These are phyloP conservation scores for Crematogaster levior DNA, from an alignment of 2,888 invertebrate species.

Conservation along the genomic window DNA sequence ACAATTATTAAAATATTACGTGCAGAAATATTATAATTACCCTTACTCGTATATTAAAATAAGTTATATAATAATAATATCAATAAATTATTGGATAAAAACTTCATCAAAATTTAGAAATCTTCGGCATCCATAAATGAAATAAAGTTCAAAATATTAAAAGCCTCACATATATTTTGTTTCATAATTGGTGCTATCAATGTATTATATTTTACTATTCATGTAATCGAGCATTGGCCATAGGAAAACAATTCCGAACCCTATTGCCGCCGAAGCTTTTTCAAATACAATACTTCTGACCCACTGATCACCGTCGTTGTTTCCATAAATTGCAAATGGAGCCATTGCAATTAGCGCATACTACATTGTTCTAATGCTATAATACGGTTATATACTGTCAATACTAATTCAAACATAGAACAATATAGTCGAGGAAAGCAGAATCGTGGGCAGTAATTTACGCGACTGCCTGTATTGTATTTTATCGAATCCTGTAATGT, in stretches of 20 bases:
- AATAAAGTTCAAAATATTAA: neutral
- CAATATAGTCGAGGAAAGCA: slow-evolving; percentile 54
- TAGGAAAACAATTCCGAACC: neutral
- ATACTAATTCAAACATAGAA: slow-evolving; percentile 63
- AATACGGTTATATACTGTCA: slow-evolving; percentile 62
- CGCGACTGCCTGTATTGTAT: slow-evolving; percentile 37
- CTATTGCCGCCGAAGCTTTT: neutral
- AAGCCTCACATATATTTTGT: neutral
- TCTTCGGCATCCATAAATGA: neutral
- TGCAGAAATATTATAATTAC: too few species aligned
- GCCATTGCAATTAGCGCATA: slow-evolving; percentile 58
- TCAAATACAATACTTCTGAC: neutral
- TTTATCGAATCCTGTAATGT: slow-evolving; percentile 60
- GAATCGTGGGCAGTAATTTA: slow-evolving; percentile 49
- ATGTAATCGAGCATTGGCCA: neutral
- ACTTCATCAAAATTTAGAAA: neutral
- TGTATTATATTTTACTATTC: neutral
- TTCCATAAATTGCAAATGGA: slow-evolving; percentile 62
- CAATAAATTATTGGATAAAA: neutral
- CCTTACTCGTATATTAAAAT: neutral
- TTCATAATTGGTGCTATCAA: neutral
- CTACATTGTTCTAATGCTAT: slow-evolving; percentile 56
- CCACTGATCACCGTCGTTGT: slow-evolving; percentile 34
- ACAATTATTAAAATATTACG: too few species aligned
- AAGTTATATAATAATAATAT: neutral